Percentiles rank a stretch among this genome's conserved stretches.
These are phyloP conservation scores for Lagorchestes hirsutus DNA, from an alignment of 2,797 vertebrate genomes.

Conservation along the genomic window DNA sequence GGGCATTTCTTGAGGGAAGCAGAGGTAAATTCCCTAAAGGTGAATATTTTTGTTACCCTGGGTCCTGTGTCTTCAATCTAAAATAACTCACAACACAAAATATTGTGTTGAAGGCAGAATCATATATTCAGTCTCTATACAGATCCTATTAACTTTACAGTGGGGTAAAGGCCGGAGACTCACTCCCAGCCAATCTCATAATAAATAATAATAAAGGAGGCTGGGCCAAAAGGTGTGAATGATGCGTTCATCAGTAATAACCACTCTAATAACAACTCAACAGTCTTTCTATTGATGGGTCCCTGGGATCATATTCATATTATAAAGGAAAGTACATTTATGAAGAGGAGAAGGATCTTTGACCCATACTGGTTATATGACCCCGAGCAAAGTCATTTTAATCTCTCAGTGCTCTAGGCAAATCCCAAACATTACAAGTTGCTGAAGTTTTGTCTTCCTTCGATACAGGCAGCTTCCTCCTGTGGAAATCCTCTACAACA, in stretches of 20 bases:
- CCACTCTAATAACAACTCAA: not conserved
- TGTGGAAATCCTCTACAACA: not conserved
- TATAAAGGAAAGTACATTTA: not conserved
- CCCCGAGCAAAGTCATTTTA: not conserved
- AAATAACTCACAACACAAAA: slow-evolving; percentile 10
- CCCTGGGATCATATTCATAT: not conserved
- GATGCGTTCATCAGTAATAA: not conserved
- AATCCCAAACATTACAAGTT: not conserved
- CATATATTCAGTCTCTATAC: not conserved
- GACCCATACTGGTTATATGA: not conserved
- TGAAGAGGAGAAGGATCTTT: not conserved
- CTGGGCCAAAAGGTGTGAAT: not conserved
- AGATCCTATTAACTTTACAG: not conserved
- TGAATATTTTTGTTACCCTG: not conserved
- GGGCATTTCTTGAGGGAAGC: not conserved
- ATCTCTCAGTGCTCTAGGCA: not conserved
- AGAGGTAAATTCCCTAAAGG: not conserved
- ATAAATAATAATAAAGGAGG: not conserved
- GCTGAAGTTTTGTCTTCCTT: not conserved
- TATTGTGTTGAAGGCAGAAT: not conserved
- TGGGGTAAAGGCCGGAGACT: not conserved
- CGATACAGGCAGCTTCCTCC: not conserved
- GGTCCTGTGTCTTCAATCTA: slow-evolving; percentile 11
- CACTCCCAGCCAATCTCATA: not conserved
- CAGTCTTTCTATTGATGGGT: not conserved